Conservation (phyloP, 2,797 vertebrate species). For the Hydrophis major region DNA sequence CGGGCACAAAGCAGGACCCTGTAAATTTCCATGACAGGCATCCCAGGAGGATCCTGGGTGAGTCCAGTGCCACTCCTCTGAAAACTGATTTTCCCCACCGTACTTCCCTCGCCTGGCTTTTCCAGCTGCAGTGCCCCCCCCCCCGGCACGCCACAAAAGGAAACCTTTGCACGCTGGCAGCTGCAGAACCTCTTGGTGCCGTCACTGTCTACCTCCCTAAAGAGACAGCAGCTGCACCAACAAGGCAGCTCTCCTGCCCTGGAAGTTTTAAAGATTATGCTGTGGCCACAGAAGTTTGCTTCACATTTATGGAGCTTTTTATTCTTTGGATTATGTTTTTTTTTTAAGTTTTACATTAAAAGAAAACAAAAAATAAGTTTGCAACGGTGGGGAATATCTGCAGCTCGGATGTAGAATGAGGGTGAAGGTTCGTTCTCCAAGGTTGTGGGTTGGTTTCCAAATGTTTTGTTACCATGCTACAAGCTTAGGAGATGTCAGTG, state of each 20-base stretch:
- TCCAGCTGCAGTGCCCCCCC: no score
- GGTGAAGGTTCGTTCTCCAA: no score
- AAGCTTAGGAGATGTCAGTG: no score
- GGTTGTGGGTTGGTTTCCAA: no score
- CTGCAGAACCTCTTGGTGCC: not conserved
- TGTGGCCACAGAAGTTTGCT: not conserved
- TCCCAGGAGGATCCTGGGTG: not conserved
- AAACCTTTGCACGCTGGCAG: not conserved
- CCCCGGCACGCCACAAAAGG: not conserved
- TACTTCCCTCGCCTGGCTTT: accelerated
- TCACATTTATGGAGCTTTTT: not conserved
- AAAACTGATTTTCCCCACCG: not conserved
- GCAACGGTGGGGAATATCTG: not conserved
- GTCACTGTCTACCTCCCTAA: not conserved
- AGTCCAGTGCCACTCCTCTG: not conserved
- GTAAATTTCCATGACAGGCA: not conserved
- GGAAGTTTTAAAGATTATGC: not conserved
- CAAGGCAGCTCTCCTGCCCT: not conserved
- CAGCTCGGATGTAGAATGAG: not conserved
- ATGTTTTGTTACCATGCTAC: no score
- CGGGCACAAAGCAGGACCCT: not conserved
- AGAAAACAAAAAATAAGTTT: not conserved
- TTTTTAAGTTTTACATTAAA: not conserved
- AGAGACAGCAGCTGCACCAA: not conserved
- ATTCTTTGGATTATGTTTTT: not conserved